Conservation (phyloP, 2,888 invertebrate species). For the Diploptera punctata region DNA sequence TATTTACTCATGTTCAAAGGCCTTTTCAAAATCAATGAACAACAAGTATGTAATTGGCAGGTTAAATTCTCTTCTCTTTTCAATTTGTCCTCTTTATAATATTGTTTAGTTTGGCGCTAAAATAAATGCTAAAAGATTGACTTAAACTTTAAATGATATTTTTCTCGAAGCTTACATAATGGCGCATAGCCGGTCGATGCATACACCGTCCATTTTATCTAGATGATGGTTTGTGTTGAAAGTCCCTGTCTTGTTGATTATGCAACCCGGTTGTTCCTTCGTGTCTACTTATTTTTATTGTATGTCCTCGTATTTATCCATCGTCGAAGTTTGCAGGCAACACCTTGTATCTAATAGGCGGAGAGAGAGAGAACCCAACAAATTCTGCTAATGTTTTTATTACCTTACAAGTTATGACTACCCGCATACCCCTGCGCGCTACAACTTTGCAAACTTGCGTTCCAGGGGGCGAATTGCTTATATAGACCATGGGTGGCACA, state of each 20-base stretch:
- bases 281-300: slow-evolving; percentile 10
- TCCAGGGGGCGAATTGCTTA: not conserved
- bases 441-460: not conserved
- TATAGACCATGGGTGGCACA: not conserved
- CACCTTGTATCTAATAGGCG: slow-evolving; percentile 28
- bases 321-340: slow-evolving; percentile 15
- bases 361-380: slow-evolving; percentile 5
- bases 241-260: too few species aligned
- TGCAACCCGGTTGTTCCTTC: not conserved
- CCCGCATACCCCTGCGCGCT: not conserved
- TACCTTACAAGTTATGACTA: slow-evolving; percentile 35
- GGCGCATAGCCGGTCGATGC: too few species aligned
- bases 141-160: too few species aligned
- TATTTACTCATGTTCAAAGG: not conserved
- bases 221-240: too few species aligned
- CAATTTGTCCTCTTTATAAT: not conserved
- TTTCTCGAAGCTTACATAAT: too few species aligned
- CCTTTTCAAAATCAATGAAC: too few species aligned
- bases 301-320: slow-evolving; percentile 1
- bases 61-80: too few species aligned
- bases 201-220: not conserved
- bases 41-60: too few species aligned
- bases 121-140: too few species aligned
- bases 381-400: slow-evolving; percentile 41
- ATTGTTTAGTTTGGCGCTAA: too few species aligned